Conservation (phyloP, 2,888 invertebrate species). For the Polyommatus iphigenia region DNA sequence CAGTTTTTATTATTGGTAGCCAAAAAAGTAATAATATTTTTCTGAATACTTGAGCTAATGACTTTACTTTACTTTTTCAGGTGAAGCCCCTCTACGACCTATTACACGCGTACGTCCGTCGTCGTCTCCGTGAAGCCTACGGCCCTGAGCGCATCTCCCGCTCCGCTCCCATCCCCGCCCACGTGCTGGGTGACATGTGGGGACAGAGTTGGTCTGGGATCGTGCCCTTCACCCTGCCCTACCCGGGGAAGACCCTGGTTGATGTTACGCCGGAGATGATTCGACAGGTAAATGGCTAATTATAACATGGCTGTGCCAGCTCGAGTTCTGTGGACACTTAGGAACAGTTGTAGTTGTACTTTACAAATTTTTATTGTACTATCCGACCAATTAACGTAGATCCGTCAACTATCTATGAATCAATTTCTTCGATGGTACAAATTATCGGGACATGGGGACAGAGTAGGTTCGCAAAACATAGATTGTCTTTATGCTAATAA, state of each 20-base stretch:
- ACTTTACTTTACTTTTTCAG: slow-evolving; percentile 47
- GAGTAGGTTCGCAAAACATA: too few species aligned
- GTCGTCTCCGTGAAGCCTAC: slow-evolving; percentile 89
- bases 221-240: slow-evolving; percentile 89
- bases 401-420: too few species aligned
- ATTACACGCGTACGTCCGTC: slow-evolving; percentile 93
- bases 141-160: slow-evolving; percentile 90
- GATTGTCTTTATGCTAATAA: too few species aligned
- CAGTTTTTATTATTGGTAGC: too few species aligned
- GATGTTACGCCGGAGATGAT: slow-evolving; percentile 92
- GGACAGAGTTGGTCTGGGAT: slow-evolving; percentile 93
- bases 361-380: too few species aligned
- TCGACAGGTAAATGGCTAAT: slow-evolving; percentile 79
- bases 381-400: too few species aligned
- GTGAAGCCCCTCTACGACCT: slow-evolving; percentile 92
- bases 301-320: too few species aligned
- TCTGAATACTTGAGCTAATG: not conserved
- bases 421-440: too few species aligned
- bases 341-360: too few species aligned
- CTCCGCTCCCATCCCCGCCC: slow-evolving; percentile 91
- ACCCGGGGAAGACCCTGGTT: slow-evolving; percentile 89
- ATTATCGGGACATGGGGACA: too few species aligned
- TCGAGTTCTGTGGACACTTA: too few species aligned
- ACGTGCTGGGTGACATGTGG: slow-evolving; percentile 95
- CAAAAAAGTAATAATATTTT: too few species aligned